Evolutionary conservation across 92 coral and sea anemone genomes (phyloP), one percentile per base, ranked within the genome.

Genomic region (Meandrina meandrites): DNA sequence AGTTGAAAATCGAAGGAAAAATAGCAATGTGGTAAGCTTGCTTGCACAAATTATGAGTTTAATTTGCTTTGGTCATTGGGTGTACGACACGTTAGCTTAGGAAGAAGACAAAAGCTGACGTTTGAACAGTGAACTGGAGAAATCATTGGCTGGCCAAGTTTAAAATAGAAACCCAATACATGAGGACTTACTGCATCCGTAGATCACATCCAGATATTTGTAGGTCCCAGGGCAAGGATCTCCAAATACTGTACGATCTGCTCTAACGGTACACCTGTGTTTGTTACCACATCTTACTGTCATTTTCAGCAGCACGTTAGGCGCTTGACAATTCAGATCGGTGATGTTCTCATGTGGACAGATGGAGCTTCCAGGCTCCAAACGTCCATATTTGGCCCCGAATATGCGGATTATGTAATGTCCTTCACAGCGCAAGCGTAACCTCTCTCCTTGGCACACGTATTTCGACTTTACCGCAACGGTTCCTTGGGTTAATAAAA

Each of bases 221-320:
- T 78, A 94, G 0, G 91, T 91, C n/a, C 86, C 92, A 8, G 94
- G 93, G 47, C 96, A 94, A 18, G 96, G 91, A 58, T 94, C 94
- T 31, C 93, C 90, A 62, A 94, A 94, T 31, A 86, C 82, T 16
- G 79, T 32, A 40, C 22, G 42, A 35, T 89, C 89, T 48, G 93
- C 97, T 86, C 69, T 89, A 4, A 94, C 75, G 19, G 86, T 88
- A 84, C 97, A 94, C 80, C 79, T 90, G 8, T 64, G 80, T 78
- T 66, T 87, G 83, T 92, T 87, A 15, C 78, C 68, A 37, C 97
- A 94, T 77, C 40, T 91, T 53, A 31, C 70, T 27, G 77, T 79
- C 50, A 90, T 91, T 13, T 86, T 88, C 15, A 68, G 67, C 32
- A 88, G 84, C 13, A 89, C 88, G 45, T 48, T 70, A 37, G 67